Conservation (phyloP, 2,113 vertebrate genomes). For the Galemys pyrenaicus region DNA sequence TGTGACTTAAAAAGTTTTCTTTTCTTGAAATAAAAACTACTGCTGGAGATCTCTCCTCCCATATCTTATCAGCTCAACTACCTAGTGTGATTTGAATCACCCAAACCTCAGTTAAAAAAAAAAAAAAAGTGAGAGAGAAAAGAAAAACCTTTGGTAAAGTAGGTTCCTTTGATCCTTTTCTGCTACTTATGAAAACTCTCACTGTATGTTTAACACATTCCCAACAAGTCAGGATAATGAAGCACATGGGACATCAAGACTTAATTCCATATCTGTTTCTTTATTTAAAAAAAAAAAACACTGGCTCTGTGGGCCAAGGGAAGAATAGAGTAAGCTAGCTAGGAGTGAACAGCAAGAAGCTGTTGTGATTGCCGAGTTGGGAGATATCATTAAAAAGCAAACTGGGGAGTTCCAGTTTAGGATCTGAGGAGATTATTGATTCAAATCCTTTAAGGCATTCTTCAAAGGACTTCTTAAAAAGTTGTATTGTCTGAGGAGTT, state of each 20-base stretch:
- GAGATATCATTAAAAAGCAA: constrained; percentile 76
- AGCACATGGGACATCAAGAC: constrained; percentile 57
- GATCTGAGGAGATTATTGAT: constrained; percentile 70
- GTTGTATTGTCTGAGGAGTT: constrained; percentile 78
- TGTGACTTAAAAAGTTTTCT: constrained; percentile 80
- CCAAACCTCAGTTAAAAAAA: constrained; percentile 61
- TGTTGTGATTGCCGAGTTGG: constrained; percentile 56
- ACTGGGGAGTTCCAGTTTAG: constrained; percentile 49
- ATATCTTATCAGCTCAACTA: constrained; percentile 76
- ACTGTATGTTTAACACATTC: constrained; percentile 72
- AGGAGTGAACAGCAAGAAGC: constrained; percentile 59
- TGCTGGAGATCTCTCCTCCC: constrained; percentile 78
- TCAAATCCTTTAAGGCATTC: constrained; percentile 68
- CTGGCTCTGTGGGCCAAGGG: not conserved
- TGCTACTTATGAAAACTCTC: constrained; percentile 72
- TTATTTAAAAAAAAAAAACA: constrained; percentile 63
- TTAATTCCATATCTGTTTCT: constrained; percentile 73
- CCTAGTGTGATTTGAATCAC: constrained; percentile 78
- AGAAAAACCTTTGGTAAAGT: constrained; percentile 72
- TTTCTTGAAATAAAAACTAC: constrained; percentile 83
- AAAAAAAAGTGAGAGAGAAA: constrained; percentile 9
- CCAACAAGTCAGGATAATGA: constrained; percentile 76
- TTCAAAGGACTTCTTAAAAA: constrained; percentile 79
- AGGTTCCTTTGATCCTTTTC: constrained; percentile 66
- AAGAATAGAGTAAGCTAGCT: constrained; percentile 51